Percentiles rank a stretch among this genome's conserved stretches.
phyloP scores from a whole-genome alignment of 53 echinoderm and acorn worm genomes.

The Mesocentrotus franciscanus region DNA sequence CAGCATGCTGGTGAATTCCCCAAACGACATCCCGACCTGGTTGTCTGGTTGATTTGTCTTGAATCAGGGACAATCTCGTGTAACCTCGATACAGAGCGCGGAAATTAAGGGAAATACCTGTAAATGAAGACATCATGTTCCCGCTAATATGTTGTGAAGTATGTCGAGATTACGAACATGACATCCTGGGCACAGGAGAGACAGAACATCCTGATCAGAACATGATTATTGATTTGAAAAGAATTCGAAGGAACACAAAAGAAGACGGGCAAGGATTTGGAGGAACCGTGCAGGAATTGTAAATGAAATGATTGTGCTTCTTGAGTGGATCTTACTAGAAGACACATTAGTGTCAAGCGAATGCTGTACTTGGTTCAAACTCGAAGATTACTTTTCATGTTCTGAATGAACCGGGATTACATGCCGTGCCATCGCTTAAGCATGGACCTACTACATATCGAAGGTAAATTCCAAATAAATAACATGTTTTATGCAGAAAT shows the following conservation, averaged over 20 bases:
- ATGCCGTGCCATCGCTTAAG: neutral
- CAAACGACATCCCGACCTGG: conserved; percentile 50
- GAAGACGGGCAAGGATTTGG: neutral
- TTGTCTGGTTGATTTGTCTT: conserved; percentile 18
- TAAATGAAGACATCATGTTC: conserved; percentile 60
- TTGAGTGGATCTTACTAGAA: neutral
- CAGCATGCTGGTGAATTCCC: conserved; percentile 42
- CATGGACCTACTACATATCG: no score
- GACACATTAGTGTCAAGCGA: neutral
- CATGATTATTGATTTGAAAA: neutral
- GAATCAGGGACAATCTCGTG: conserved; percentile 53
- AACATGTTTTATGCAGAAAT: no score
- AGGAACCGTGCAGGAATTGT: neutral
- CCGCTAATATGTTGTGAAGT: conserved; percentile 27
- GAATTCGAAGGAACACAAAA: neutral
- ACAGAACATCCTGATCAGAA: conserved; percentile 36
- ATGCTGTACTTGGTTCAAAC: neutral
- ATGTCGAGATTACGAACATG: conserved; percentile 39
- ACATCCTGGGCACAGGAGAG: neutral
- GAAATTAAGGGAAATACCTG: conserved; percentile 64
- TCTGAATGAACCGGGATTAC: neutral
- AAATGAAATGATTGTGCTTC: neutral
- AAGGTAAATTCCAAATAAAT: no score
- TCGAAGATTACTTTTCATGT: neutral
- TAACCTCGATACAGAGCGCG: conserved; percentile 25